A percentile compares a stretch with the other conserved stretches of the same genome.
phyloP scores from a whole-genome alignment of 2,797 vertebrate species.

The Sitta carolinensis region DNA sequence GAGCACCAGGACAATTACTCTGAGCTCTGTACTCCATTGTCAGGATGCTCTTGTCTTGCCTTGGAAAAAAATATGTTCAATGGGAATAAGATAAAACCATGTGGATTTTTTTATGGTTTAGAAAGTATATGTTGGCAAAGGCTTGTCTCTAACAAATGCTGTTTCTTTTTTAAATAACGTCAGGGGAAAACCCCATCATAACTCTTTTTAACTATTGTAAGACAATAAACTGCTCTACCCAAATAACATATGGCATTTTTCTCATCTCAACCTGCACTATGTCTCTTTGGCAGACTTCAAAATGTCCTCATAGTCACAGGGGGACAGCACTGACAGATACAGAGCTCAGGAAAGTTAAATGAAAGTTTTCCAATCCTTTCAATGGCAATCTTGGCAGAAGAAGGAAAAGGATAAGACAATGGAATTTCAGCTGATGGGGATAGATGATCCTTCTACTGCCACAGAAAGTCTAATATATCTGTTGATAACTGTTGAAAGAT shows the following conservation, averaged over 20 bases:
- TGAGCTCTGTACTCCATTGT: background rate
- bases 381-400: background rate
- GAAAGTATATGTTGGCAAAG: slow-evolving; percentile 41
- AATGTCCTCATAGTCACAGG: background rate
- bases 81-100: slow-evolving; percentile 25
- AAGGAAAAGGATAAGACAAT: background rate
- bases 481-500: background rate
- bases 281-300: background rate
- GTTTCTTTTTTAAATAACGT: slow-evolving; percentile 12
- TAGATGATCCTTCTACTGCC: background rate
- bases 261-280: background rate
- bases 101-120: slow-evolving; percentile 4
- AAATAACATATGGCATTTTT: slow-evolving; percentile 26
- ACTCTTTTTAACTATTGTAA: background rate
- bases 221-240: slow-evolving; percentile 19
- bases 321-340: background rate
- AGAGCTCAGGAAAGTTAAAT: slow-evolving; percentile 10
- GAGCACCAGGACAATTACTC: background rate
- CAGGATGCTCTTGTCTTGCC: background rate
- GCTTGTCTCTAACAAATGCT: slow-evolving; percentile 1
- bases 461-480: background rate
- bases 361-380: slow-evolving; percentile 9
- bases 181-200: slow-evolving; percentile 21
- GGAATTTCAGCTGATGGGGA: background rate
- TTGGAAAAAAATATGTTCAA: slow-evolving; percentile 40